Evolutionary conservation across 2,888 invertebrate species (phyloP).

Genomic region (Arge pagana): DNA sequence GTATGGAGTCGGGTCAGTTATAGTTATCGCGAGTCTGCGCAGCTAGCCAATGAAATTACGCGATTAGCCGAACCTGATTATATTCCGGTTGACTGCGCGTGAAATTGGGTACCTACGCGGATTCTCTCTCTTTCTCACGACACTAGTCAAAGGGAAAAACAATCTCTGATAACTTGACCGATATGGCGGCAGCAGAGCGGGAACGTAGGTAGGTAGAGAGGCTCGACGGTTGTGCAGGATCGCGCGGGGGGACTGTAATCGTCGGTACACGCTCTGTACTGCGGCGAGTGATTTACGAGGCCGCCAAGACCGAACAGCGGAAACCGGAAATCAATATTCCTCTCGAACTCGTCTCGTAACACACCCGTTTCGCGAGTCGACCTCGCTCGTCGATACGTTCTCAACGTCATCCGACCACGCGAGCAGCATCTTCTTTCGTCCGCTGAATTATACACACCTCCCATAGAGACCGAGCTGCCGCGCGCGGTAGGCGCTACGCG

Average conservation of each 20-base stretch:
- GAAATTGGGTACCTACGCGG: slow-evolving; percentile 26
- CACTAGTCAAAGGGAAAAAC: slow-evolving; percentile 19
- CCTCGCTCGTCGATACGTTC: too few species aligned
- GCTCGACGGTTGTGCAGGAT: too few species aligned
- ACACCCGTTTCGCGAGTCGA: too few species aligned
- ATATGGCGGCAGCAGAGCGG: not conserved
- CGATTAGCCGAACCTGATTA: slow-evolving; percentile 31
- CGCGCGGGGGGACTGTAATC: not conserved
- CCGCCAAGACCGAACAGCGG: too few species aligned
- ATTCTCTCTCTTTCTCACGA: not conserved
- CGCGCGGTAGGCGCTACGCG: too few species aligned
- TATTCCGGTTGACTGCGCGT: slow-evolving; percentile 32
- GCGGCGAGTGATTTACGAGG: slow-evolving; percentile 20
- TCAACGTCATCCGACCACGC: too few species aligned
- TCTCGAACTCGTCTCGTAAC: not conserved
- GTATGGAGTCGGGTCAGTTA: not conserved
- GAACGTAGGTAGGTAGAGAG: not conserved
- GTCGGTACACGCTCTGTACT: slow-evolving; percentile 16
- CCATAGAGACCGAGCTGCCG: too few species aligned
- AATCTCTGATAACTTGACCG: slow-evolving; percentile 1
- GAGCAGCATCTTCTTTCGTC: too few species aligned
- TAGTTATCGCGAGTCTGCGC: slow-evolving; percentile 1
- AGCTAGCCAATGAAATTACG: slow-evolving; percentile 26
- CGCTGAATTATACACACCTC: too few species aligned
- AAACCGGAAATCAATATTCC: slow-evolving; percentile 14